A percentile compares a stretch with the other conserved stretches of the same genome.
Conservation (phyloP, 2,797 vertebrate genomes). For the Macrochelys suwanniensis region DNA sequence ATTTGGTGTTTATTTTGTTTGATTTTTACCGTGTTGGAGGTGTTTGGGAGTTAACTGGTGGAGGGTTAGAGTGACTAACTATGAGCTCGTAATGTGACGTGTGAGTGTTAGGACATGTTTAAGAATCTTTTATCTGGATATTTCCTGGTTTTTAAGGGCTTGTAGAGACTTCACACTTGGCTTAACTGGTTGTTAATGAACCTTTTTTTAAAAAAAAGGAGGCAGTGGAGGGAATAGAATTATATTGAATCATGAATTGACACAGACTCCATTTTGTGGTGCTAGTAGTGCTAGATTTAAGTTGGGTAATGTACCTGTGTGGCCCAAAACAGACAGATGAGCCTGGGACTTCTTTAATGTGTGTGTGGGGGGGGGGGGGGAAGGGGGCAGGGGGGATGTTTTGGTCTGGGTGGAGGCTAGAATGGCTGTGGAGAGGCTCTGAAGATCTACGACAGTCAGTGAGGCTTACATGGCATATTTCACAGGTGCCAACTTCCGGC, state of each 20-base stretch:
- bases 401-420: neutral
- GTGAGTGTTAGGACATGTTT: neutral
- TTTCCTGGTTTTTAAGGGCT: neutral
- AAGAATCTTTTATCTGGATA: neutral
- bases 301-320: neutral
- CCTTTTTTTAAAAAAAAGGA: neutral
- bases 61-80: neutral
- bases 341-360: neutral
- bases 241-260: neutral
- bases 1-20: neutral
- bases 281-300: neutral
- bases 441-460: neutral
- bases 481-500: neutral
- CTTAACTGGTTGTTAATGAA: neutral
- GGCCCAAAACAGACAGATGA: neutral
- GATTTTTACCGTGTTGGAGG: neutral
- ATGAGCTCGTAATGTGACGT: neutral
- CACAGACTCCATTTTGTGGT: neutral
- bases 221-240: neutral
- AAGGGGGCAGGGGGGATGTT: neutral
- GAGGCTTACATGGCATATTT: neutral
- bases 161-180: neutral
- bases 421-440: neutral
- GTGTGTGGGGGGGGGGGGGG: too few relatives aligned
- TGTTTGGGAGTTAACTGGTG: neutral